These are phyloP conservation scores for Podarcis cretensis DNA, from an alignment of 2,113 vertebrate species.

Conservation along the genomic window DNA sequence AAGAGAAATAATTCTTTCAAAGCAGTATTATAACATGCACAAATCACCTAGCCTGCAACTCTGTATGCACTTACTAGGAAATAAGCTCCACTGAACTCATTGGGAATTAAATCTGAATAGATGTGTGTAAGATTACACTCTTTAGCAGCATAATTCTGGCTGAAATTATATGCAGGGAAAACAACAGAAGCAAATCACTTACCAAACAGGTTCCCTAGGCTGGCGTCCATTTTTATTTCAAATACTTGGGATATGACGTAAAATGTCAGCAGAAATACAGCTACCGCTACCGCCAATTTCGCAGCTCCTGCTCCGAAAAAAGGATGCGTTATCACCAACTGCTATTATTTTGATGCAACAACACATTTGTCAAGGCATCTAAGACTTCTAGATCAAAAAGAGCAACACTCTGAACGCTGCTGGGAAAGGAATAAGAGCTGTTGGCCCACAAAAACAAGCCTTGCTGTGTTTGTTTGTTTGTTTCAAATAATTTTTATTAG, in stretches of 20 bases:
- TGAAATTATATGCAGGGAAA: not conserved
- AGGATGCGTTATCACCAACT: not conserved
- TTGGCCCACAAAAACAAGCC: not conserved
- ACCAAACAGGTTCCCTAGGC: constrained; percentile 84
- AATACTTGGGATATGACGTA: constrained; percentile 93
- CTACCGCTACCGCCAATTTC: constrained; percentile 83
- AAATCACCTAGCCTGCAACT: not conserved
- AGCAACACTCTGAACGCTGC: not conserved
- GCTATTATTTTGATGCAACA: not conserved
- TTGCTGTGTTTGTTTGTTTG: too few relatives aligned
- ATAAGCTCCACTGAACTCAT: not conserved
- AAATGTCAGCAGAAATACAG: constrained; percentile 83
- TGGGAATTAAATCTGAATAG: not conserved
- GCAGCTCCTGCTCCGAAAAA: constrained; percentile 78
- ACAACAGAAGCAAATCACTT: constrained; percentile 68
- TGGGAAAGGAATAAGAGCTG: not conserved
- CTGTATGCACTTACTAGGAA: not conserved
- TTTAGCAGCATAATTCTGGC: not conserved
- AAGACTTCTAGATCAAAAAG: not conserved
- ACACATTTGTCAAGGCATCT: not conserved
- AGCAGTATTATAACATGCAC: not conserved
- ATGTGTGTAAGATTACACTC: not conserved
- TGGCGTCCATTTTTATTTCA: constrained; percentile 89
- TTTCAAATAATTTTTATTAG: too few relatives aligned
- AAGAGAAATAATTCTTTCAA: not conserved